These are phyloP conservation scores for Mormyrus lacerda DNA, from an alignment of 2,113 vertebrate genomes.

Conservation along the genomic window DNA sequence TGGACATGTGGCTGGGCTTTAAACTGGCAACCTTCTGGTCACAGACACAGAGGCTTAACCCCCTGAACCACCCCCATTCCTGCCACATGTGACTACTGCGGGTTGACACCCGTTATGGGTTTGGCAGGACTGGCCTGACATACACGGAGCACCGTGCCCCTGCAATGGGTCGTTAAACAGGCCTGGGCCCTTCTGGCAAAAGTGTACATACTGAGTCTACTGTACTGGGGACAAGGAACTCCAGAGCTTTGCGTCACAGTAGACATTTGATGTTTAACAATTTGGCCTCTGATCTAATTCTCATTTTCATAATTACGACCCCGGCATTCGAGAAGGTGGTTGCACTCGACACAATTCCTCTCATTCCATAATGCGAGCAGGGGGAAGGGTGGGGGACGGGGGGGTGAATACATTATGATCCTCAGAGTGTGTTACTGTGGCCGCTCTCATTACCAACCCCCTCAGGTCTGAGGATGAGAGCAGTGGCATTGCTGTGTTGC, in stretches of 20 bases:
- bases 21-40: not conserved
- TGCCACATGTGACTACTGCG: not conserved
- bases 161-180: not conserved
- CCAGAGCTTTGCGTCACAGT: not conserved
- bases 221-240: not conserved
- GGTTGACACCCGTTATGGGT: not conserved
- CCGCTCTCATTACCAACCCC: not conserved
- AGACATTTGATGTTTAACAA: not conserved
- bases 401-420: not conserved
- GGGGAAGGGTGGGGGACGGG: not conserved
- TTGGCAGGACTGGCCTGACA: not conserved
- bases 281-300: not conserved
- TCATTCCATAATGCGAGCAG: not conserved
- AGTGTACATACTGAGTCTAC: not conserved
- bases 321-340: not conserved
- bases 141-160: not conserved
- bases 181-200: too few relatives aligned
- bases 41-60: not conserved
- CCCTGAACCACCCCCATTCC: not conserved
- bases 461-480: not conserved
- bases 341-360: not conserved
- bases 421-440: not conserved
- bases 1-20: not conserved
- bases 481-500: not conserved
- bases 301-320: constrained; percentile 13